Conservation (phyloP, 1,140 invertebrate species). For the Drusus annulatus region DNA sequence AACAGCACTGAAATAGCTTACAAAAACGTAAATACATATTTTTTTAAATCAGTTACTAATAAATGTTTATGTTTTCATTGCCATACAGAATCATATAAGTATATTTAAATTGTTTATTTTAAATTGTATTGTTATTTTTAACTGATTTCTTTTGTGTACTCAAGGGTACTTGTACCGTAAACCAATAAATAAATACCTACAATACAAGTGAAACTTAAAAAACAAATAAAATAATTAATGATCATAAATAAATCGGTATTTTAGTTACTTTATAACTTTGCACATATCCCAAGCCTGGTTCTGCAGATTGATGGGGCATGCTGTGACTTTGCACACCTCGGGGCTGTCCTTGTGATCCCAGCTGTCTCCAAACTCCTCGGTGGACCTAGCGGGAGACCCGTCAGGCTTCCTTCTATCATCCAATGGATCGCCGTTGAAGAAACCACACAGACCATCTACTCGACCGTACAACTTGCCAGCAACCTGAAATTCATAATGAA, state of each 20-base stretch:
- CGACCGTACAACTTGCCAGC: constrained; percentile 72
- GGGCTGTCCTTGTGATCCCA: constrained; percentile 75
- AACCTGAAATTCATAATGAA: constrained; percentile 57
- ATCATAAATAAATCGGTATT: not conserved
- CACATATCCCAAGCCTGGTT: constrained; percentile 77
- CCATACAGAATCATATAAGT: too few relatives aligned
- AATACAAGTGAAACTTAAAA: too few relatives aligned
- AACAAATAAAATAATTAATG: constrained; percentile 1
- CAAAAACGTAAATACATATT: too few relatives aligned
- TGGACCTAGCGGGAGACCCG: constrained; percentile 74
- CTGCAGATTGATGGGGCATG: constrained; percentile 74
- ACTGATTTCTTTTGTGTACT: too few relatives aligned
- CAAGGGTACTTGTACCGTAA: too few relatives aligned
- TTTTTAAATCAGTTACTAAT: too few relatives aligned
- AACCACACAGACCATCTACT: constrained; percentile 86
- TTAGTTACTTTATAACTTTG: constrained; percentile 69
- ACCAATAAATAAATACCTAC: too few relatives aligned
- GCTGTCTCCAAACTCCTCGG: constrained; percentile 81
- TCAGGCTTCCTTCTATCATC: constrained; percentile 83
- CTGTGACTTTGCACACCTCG: constrained; percentile 72
- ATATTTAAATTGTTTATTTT: too few relatives aligned
- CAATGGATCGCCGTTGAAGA: constrained; percentile 75
- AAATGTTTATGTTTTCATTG: too few relatives aligned
- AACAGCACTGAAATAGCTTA: too few relatives aligned
- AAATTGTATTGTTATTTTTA: too few relatives aligned